Evolutionary conservation across 2,113 vertebrate genomes (phyloP).

Genomic region (Nestor notabilis): DNA sequence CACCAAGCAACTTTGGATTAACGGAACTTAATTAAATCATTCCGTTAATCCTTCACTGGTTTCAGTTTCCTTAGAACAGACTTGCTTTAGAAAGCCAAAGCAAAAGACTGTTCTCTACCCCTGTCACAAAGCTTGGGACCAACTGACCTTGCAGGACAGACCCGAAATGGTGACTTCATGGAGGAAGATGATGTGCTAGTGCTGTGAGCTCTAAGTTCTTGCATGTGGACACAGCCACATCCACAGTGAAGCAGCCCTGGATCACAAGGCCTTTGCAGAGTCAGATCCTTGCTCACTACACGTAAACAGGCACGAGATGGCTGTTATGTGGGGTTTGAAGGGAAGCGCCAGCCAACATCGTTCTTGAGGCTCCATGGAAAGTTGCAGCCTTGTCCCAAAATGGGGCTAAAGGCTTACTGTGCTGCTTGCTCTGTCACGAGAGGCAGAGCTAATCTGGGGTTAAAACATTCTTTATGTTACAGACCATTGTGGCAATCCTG

Average conservation of each 20-base stretch:
- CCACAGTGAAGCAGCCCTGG: background rate
- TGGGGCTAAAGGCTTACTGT: background rate
- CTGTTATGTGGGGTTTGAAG: background rate
- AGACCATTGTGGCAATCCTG: background rate
- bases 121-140: background rate
- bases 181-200: background rate
- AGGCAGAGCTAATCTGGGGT: background rate
- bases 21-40: background rate
- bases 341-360: background rate
- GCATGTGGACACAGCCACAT: background rate
- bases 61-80: background rate
- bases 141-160: background rate
- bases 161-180: background rate
- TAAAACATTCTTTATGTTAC: background rate
- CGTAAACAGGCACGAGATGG: background rate
- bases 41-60: background rate
- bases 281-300: background rate
- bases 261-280: background rate
- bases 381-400: background rate
- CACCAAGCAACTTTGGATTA: background rate
- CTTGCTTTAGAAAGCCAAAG: background rate
- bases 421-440: accelerated
- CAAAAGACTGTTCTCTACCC: background rate
- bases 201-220: background rate
- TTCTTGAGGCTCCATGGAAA: background rate